Conservation (phyloP, 2,113 vertebrate genomes). For the Istiophorus platypterus region DNA sequence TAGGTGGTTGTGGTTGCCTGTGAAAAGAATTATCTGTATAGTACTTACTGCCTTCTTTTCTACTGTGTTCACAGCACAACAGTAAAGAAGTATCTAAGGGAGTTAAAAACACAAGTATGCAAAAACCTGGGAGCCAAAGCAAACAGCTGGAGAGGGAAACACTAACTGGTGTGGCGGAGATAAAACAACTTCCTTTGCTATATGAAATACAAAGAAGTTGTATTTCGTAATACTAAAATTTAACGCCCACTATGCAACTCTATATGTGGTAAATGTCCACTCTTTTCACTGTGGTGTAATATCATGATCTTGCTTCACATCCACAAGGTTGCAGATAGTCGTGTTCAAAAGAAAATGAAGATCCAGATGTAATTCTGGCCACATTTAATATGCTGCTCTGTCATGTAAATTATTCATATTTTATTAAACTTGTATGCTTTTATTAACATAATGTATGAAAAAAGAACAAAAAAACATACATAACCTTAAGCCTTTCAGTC, state of each 20-base stretch:
- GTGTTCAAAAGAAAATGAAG: constrained; percentile 10
- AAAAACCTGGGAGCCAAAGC: constrained; percentile 35
- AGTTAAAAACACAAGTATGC: constrained; percentile 71
- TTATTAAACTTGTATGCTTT: not conserved
- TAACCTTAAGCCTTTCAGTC: not conserved
- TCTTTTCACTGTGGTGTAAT: constrained; percentile 23
- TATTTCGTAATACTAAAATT: not conserved
- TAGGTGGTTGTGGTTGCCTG: constrained; percentile 59
- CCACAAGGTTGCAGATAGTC: constrained; percentile 6
- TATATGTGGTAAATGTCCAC: not conserved
- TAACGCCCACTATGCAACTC: not conserved
- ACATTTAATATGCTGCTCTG: not conserved
- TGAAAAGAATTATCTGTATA: constrained; percentile 19
- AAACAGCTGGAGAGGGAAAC: constrained; percentile 45
- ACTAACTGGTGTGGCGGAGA: not conserved
- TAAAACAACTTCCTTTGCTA: constrained; percentile 35
- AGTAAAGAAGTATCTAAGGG: constrained; percentile 48
- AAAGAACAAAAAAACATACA: not conserved
- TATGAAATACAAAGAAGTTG: not conserved
- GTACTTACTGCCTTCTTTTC: constrained; percentile 3
- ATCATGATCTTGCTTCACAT: constrained; percentile 23
- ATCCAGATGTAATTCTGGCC: not conserved
- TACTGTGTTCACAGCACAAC: not conserved
- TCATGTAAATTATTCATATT: not conserved
- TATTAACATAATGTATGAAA: not conserved